phyloP scores from a whole-genome alignment of 1,140 invertebrate genomes.

The Drosophila miranda region DNA sequence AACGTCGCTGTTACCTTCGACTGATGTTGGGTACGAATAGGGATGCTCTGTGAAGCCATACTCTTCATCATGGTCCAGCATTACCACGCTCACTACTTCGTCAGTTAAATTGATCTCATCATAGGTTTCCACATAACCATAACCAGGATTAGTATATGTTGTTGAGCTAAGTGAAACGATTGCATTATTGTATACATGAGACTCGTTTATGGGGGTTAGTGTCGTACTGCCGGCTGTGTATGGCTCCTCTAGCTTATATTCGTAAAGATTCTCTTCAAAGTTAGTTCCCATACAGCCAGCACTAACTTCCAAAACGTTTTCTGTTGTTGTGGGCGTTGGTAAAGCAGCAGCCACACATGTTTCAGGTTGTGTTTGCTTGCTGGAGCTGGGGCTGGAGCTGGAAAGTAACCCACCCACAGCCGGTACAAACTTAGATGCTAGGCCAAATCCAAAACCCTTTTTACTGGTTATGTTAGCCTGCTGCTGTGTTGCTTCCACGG shows the following conservation, averaged over 20 bases:
- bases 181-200: neutral
- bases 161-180: neutral
- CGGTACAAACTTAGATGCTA: slow-evolving; percentile 76
- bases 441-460: slow-evolving; percentile 63
- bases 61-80: slow-evolving; percentile 25
- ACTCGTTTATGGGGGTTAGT: neutral
- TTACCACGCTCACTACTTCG: neutral
- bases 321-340: slow-evolving; percentile 10
- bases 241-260: neutral
- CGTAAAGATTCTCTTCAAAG: slow-evolving; percentile 1
- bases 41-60: slow-evolving; percentile 42
- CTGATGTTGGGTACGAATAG: neutral
- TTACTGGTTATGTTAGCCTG: slow-evolving; percentile 31
- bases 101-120: slow-evolving; percentile 27
- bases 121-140: slow-evolving; percentile 21
- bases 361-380: slow-evolving; percentile 16
- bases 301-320: neutral
- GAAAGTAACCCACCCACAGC: slow-evolving; percentile 61
- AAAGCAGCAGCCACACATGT: neutral
- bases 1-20: slow-evolving; percentile 2
- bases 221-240: neutral
- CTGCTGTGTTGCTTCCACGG: slow-evolving; percentile 22
- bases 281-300: neutral
- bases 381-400: slow-evolving; percentile 15
- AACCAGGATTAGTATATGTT: slow-evolving; percentile 6